A percentile compares a stretch with the other conserved stretches of the same genome.
Conservation (phyloP, 2,113 vertebrate species). For the Cyanoderma ruficeps region DNA sequence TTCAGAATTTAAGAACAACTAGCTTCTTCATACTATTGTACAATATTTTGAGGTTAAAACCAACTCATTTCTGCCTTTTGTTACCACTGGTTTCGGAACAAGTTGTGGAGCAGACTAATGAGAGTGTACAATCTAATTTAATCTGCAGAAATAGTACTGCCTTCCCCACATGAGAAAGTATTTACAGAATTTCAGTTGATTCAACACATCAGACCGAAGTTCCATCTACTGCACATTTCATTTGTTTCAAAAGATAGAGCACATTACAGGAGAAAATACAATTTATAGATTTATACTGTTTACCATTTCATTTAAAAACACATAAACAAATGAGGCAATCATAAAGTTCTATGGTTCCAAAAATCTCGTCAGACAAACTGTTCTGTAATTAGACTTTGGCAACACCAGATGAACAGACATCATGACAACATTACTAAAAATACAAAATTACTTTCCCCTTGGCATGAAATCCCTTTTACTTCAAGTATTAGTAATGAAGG, state of each 20-base stretch:
- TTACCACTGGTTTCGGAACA: neutral
- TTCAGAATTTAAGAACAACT: neutral
- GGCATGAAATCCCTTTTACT: neutral
- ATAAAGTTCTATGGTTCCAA: rapidly evolving
- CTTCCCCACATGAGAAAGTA: neutral
- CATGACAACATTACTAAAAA: neutral
- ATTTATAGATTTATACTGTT: neutral
- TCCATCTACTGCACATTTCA: neutral
- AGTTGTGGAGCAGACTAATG: neutral
- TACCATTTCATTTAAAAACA: neutral
- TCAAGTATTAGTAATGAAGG: neutral
- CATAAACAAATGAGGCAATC: neutral
- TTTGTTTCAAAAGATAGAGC: neutral
- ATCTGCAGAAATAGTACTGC: neutral
- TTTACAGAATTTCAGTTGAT: neutral
- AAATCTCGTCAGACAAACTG: neutral
- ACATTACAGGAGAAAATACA: neutral
- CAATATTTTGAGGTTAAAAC: neutral
- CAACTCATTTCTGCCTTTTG: neutral
- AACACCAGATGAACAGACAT: neutral
- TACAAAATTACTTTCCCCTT: neutral
- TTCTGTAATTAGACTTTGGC: neutral
- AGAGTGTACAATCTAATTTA: neutral
- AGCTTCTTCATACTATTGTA: neutral
- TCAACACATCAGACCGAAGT: neutral